These are phyloP conservation scores for Amiota mariae DNA, from an alignment of 2,888 invertebrate species.

Conservation along the genomic window DNA sequence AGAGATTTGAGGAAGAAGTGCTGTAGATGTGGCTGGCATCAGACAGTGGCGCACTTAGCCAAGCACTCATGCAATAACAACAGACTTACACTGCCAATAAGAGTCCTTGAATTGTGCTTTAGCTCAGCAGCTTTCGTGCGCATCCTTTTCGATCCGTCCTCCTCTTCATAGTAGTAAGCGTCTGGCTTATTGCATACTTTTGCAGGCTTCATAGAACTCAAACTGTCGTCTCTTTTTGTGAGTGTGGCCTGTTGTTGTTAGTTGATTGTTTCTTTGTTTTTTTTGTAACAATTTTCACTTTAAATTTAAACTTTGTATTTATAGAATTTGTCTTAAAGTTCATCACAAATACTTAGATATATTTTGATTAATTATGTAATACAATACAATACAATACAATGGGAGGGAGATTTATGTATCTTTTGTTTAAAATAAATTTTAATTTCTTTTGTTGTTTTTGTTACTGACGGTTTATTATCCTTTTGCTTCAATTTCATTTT, in stretches of 20 bases:
- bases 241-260: no score
- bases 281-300: not conserved
- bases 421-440: constrained; percentile 19
- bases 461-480: constrained; percentile 7
- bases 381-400: not conserved
- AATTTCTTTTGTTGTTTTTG: constrained; percentile 32
- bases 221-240: no score
- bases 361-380: constrained; percentile 4
- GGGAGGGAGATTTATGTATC: not conserved
- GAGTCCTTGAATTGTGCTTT: constrained; percentile 61
- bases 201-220: not conserved
- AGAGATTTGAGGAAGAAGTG: constrained; percentile 26
- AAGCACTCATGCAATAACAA: constrained; percentile 19
- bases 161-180: no score
- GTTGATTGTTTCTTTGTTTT: not conserved
- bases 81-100: constrained; percentile 51
- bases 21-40: constrained; percentile 28
- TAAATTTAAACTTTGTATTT: not conserved
- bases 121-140: constrained; percentile 22
- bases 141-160: not conserved
- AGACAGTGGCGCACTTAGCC: constrained; percentile 12
- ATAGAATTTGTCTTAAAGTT: not conserved
- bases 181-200: constrained; percentile 16
- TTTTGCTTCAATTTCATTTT: constrained; percentile 3
- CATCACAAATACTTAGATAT: no score